Evolutionary conservation across 2,113 vertebrate species (phyloP).

Genomic region (Lophura nycthemera): DNA sequence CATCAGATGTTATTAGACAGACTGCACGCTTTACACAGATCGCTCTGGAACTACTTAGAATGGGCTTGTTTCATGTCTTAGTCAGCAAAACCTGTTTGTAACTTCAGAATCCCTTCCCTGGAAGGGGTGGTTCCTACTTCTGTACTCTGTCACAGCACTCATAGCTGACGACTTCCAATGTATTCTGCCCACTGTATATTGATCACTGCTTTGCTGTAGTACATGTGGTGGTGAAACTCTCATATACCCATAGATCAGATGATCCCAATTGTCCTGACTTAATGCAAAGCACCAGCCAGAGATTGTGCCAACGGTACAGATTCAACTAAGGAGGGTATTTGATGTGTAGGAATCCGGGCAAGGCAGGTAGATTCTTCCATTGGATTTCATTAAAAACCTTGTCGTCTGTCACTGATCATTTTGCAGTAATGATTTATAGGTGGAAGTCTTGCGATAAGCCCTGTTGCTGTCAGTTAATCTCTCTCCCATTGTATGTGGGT

Average conservation of each 20-base stretch:
- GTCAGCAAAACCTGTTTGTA: slow-evolving; percentile 2
- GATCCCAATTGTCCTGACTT: background rate
- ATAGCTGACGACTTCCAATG: background rate
- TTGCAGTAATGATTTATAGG: background rate
- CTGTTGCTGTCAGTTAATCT: background rate
- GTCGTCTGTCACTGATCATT: background rate
- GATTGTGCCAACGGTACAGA: background rate
- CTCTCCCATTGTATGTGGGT: background rate
- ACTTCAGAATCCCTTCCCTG: background rate
- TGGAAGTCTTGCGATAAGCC: background rate
- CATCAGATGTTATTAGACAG: slow-evolving; percentile 13
- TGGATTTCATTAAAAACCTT: background rate
- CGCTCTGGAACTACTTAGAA: slow-evolving; percentile 20
- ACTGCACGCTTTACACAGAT: background rate
- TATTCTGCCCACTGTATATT: background rate
- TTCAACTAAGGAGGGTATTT: background rate
- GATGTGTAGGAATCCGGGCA: background rate
- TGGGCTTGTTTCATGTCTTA: background rate
- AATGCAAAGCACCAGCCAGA: background rate
- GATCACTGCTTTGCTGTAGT: background rate
- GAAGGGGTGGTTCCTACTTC: background rate
- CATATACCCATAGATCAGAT: background rate
- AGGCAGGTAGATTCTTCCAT: background rate
- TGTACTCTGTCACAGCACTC: background rate
- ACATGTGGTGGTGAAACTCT: background rate